Percentiles rank a stretch among this genome's conserved stretches.
Evolutionary conservation across 2,888 invertebrate species (phyloP).

Genomic region (Drosophila monieri): DNA sequence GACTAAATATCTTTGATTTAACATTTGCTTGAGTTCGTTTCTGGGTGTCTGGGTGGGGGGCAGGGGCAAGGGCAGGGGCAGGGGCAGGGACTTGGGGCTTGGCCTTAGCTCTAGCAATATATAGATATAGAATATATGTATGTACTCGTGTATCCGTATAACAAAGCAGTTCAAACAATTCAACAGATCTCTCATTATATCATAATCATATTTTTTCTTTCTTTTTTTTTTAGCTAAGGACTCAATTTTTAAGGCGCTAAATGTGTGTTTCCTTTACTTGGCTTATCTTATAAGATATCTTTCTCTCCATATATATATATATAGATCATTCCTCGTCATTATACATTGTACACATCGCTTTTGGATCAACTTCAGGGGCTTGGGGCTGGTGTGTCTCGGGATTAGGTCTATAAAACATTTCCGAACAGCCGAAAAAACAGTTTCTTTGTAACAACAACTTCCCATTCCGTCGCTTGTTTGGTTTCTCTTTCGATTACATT

Average conservation of each 20-base stretch:
- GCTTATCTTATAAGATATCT: constrained; percentile 19
- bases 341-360: constrained; percentile 6
- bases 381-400: not conserved
- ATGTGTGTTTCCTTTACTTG: constrained; percentile 28
- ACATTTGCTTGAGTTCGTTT: constrained; percentile 65
- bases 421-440: not conserved
- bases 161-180: constrained; percentile 48
- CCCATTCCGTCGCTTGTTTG: not conserved
- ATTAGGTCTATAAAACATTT: not conserved
- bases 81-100: constrained; percentile 24
- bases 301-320: constrained; percentile 5
- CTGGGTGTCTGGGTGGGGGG: constrained; percentile 36
- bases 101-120: constrained; percentile 15
- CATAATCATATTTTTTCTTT: constrained; percentile 7
- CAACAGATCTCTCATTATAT: constrained; percentile 27
- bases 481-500: constrained; percentile 2
- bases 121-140: constrained; percentile 29
- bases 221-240: constrained; percentile 59
- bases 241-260: constrained; percentile 72
- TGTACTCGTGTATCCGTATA: constrained; percentile 31
- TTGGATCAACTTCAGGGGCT: constrained; percentile 8
- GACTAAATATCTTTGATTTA: constrained; percentile 71
- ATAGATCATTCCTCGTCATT: not conserved
- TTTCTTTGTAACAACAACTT: not conserved
- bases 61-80: too few relatives aligned